These are phyloP conservation scores for Labeo catla DNA, from an alignment of 2,113 vertebrate species.

Conservation along the genomic window DNA sequence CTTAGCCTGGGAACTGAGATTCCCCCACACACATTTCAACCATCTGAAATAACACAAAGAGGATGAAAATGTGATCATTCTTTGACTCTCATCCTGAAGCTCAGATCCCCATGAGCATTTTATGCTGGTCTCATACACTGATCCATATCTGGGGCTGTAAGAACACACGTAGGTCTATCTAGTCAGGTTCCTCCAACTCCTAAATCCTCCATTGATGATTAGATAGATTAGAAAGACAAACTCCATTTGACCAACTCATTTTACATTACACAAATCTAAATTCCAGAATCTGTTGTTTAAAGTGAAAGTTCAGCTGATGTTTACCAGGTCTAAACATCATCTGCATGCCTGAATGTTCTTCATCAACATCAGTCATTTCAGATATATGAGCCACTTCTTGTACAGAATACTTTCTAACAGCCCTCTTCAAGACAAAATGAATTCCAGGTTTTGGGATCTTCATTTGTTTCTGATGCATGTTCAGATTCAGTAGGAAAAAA, in stretches of 20 bases:
- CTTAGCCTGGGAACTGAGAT: constrained; percentile 10
- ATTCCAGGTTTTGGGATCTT: neutral
- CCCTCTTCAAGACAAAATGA: neutral
- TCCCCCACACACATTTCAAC: neutral
- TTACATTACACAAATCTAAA: neutral
- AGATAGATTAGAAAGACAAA: neutral
- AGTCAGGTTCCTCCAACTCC: neutral
- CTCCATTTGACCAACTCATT: neutral
- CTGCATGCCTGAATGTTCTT: neutral
- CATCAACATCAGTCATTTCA: constrained; percentile 1
- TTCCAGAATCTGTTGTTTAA: neutral
- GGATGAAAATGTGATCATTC: neutral
- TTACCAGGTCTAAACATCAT: constrained; percentile 3
- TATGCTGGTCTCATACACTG: constrained; percentile 31
- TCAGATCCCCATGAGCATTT: neutral
- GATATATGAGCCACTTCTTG: neutral
- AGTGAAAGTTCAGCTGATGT: neutral
- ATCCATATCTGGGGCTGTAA: constrained; percentile 21
- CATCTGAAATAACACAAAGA: constrained; percentile 9
- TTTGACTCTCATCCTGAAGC: constrained; percentile 35
- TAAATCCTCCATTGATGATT: neutral
- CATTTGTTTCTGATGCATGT: neutral
- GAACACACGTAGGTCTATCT: neutral
- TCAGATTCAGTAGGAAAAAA: neutral
- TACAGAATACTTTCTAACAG: neutral